phyloP scores from a whole-genome alignment of 2,888 invertebrate genomes.

The Calephelis perditalis region DNA sequence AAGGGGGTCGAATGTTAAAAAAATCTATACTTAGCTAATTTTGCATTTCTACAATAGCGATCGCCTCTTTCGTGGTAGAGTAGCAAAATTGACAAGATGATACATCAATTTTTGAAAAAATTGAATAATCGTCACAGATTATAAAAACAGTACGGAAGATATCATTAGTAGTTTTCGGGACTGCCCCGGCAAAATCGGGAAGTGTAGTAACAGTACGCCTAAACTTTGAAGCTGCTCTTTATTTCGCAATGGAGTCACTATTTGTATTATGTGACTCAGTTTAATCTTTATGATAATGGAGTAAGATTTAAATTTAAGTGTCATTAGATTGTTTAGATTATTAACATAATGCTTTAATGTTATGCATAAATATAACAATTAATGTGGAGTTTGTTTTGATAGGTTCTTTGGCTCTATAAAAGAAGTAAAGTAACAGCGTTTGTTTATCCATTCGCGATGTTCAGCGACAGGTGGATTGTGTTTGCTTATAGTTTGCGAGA shows the following conservation, averaged over 20 bases:
- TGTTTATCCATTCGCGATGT: conserved; percentile 43
- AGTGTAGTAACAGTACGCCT: too few species aligned
- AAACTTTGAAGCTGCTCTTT: conserved; percentile 14
- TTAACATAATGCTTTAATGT: conserved; percentile 25
- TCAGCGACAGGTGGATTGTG: conserved; percentile 51
- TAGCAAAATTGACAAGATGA: too few species aligned
- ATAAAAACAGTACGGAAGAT: too few species aligned
- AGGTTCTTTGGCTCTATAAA: conserved; percentile 35
- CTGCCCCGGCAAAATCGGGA: too few species aligned
- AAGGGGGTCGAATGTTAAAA: too few species aligned
- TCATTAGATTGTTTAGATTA: background rate
- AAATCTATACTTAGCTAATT: too few species aligned
- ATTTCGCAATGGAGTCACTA: background rate
- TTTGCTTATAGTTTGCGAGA: conserved; percentile 39
- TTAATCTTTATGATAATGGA: conserved; percentile 4
- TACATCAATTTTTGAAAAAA: too few species aligned
- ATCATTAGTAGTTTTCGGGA: too few species aligned
- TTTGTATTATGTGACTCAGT: background rate
- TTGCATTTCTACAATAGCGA: too few species aligned
- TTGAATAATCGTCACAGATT: too few species aligned
- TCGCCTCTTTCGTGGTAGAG: too few species aligned
- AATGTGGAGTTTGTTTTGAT: conserved; percentile 38
- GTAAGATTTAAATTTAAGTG: conserved; percentile 19
- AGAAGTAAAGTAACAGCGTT: conserved; percentile 26
- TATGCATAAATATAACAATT: conserved; percentile 38